A percentile compares a stretch with the other conserved stretches of the same genome.
These are phyloP conservation scores for Rhabdomys dilectus DNA, from an alignment of 2,113 vertebrate species.

Conservation along the genomic window DNA sequence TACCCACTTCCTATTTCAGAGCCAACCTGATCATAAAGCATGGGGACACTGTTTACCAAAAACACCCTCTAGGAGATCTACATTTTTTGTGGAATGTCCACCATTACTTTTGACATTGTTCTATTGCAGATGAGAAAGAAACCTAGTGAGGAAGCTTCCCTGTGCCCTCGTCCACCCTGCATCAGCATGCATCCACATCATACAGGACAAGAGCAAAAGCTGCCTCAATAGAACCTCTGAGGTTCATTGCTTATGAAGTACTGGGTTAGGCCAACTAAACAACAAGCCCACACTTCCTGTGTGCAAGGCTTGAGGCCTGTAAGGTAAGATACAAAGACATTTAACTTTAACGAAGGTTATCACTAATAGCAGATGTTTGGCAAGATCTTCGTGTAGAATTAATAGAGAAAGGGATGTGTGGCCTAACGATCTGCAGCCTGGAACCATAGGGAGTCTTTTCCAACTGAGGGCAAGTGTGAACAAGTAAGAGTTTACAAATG, in stretches of 20 bases:
- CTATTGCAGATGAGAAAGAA: not conserved
- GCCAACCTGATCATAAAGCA: not conserved
- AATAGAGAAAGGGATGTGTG: not conserved
- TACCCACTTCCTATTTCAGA: not conserved
- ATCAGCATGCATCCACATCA: not conserved
- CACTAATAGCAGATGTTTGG: not conserved
- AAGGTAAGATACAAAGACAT: conserved; percentile 1
- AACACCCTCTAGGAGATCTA: not conserved
- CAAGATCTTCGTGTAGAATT: not conserved
- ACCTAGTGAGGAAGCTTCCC: not conserved
- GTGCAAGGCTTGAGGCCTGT: not conserved
- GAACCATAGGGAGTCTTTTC: not conserved
- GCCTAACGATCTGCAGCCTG: not conserved
- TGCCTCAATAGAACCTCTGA: not conserved
- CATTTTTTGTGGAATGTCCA: not conserved
- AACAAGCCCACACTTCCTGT: not conserved
- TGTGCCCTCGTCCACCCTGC: not conserved
- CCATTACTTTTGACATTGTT: not conserved
- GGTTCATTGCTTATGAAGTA: not conserved
- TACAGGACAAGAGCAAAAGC: not conserved
- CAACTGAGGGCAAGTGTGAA: not conserved
- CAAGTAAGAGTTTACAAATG: not conserved
- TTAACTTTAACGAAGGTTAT: not conserved
- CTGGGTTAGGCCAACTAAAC: not conserved
- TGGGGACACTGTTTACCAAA: conserved; percentile 8